These are phyloP conservation scores for Xiphorhynchus erythropygius DNA, from an alignment of 2,797 vertebrate genomes.

Conservation along the genomic window DNA sequence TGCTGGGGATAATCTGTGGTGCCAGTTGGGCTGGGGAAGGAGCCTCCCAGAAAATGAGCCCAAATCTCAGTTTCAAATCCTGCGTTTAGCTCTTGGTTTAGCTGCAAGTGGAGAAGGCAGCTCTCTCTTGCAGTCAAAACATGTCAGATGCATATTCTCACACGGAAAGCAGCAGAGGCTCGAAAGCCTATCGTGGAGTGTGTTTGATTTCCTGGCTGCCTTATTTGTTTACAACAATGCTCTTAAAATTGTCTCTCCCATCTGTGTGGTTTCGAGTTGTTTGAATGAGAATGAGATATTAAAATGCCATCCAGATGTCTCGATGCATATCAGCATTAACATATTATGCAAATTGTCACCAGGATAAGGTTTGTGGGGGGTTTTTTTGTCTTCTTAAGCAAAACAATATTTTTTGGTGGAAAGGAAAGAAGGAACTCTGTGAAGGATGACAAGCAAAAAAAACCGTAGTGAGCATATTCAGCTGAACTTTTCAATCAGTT, in stretches of 20 bases:
- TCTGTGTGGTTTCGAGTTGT: constrained; percentile 79
- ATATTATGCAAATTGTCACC: constrained; percentile 78
- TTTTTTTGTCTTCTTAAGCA: constrained; percentile 60
- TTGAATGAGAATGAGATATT: constrained; percentile 82
- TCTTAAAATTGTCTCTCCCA: constrained; percentile 79
- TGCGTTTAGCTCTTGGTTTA: neutral
- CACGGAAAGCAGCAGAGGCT: constrained; percentile 20
- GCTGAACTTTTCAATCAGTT: constrained; percentile 52
- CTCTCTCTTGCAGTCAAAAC: constrained; percentile 50
- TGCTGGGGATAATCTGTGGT: too few relatives aligned
- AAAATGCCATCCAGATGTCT: constrained; percentile 85
- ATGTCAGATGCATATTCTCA: constrained; percentile 1
- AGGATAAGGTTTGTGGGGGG: neutral
- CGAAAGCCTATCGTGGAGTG: constrained; percentile 26
- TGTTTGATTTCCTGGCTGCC: constrained; percentile 80
- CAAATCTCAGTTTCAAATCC: neutral
- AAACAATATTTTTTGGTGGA: constrained; percentile 72
- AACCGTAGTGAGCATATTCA: neutral
- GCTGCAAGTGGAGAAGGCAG: constrained; percentile 30
- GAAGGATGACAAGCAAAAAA: constrained; percentile 42
- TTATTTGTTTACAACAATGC: constrained; percentile 82
- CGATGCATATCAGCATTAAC: constrained; percentile 73
- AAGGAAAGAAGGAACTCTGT: constrained; percentile 65
- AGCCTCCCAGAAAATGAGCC: neutral
- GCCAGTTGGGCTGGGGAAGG: neutral